Evolutionary conservation across 1,140 invertebrate genomes (phyloP).

Genomic region (Nasonia giraulti): DNA sequence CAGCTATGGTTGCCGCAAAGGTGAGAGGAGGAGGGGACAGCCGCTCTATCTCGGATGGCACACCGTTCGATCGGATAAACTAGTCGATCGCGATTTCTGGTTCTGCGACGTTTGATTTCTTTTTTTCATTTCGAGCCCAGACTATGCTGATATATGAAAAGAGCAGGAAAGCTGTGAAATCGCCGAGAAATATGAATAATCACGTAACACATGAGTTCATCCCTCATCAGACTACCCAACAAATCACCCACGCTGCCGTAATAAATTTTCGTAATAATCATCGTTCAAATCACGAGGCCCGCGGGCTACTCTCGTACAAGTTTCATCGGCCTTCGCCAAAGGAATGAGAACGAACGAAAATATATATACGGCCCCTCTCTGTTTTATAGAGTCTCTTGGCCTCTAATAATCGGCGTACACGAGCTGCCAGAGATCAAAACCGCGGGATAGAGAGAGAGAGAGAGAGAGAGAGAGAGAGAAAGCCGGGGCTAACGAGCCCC

Average conservation of each 20-base stretch:
- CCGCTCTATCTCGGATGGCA: no score
- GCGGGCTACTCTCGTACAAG: conserved; percentile 39
- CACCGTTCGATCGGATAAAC: background rate
- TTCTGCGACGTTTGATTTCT: background rate
- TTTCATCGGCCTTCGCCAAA: conserved; percentile 52
- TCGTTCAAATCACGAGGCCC: conserved; percentile 19
- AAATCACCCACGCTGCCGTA: no score
- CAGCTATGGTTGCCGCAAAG: no score
- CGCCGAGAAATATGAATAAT: no score
- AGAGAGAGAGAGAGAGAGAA: conserved; percentile 21
- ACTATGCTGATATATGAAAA: no score
- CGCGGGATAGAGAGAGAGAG: conserved; percentile 46
- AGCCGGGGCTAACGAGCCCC: conserved; percentile 59
- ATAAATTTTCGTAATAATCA: conserved; percentile 31
- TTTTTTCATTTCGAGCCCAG: background rate
- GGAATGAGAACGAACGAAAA: conserved; percentile 16
- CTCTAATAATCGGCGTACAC: conserved; percentile 59
- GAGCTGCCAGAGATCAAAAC: conserved; percentile 18
- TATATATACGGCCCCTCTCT: background rate
- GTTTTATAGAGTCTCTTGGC: background rate
- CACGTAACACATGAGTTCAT: no score
- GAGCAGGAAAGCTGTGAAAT: no score
- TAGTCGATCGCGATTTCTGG: background rate
- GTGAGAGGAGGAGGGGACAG: no score
- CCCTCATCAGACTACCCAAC: no score